Evolutionary conservation across 2,113 vertebrate genomes (phyloP).

Genomic region (Talpa occidentalis): DNA sequence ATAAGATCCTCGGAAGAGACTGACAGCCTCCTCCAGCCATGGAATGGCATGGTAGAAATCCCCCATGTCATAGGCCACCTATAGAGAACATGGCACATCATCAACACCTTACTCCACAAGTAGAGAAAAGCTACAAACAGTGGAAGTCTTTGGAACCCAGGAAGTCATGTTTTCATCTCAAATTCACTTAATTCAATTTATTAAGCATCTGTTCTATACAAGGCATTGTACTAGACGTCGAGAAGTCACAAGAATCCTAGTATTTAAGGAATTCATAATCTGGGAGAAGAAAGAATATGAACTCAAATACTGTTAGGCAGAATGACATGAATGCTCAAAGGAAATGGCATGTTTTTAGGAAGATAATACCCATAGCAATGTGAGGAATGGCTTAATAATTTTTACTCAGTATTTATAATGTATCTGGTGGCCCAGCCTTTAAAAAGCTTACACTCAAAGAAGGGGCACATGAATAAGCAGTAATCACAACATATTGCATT

Average conservation of each 20-base stretch:
- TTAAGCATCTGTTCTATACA: neutral
- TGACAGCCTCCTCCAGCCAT: slow-evolving; percentile 94
- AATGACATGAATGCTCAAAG: neutral
- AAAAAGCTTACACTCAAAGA: neutral
- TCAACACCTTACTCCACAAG: neutral
- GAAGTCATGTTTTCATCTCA: slow-evolving; percentile 17
- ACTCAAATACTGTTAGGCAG: neutral
- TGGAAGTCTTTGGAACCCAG: neutral
- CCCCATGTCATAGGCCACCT: slow-evolving; percentile 95
- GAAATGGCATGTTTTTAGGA: slow-evolving; percentile 10
- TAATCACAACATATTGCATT: neutral
- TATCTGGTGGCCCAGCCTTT: neutral
- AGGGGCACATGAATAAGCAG: neutral
- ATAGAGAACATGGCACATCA: neutral
- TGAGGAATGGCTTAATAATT: neutral
- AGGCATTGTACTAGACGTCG: neutral
- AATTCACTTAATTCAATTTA: slow-evolving; percentile 41
- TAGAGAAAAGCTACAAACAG: neutral
- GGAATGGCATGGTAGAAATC: slow-evolving; percentile 95
- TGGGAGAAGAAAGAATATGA: slow-evolving; percentile 6
- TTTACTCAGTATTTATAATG: neutral
- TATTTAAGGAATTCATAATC: slow-evolving; percentile 22
- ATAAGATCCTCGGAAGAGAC: slow-evolving; percentile 89
- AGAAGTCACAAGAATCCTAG: neutral
- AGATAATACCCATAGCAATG: neutral